Evolutionary conservation across 1,140 invertebrate genomes (phyloP), one percentile per base, ranked within the genome.

Genomic region (Ylistrum balloti): DNA sequence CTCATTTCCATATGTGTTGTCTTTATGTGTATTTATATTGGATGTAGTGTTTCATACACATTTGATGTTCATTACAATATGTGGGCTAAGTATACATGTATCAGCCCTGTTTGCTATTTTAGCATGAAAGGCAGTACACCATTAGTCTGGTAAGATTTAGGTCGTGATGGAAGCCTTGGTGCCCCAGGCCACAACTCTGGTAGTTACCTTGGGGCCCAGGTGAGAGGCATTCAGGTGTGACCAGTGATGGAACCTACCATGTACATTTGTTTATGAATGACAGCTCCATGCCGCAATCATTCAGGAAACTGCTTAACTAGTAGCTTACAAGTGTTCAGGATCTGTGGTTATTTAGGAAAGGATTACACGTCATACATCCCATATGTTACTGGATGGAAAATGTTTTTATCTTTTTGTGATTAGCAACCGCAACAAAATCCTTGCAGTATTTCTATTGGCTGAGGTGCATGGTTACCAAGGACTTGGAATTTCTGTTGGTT

Each of bases 191-290:
- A 74, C 17, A 74, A 17, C 56, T 74, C 56, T 28, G 56, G 22
- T 74, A 28, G 22, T 74, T 74, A 74, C 56, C 56, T 74, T 22
- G 56, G 22, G n/a, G 56, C 22, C 56, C 56, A 74, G 56, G 56
- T 28, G n/a, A 74, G 56, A 74, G 56, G 56, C 56, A n/a, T 74
- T 74, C 56, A 74, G 3, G 56, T n/a, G 56, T 74, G 56, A 74
- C 56, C 56, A 74, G 28, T 74, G 56, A 74, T 74, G n/a, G 22
- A 74, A 74, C 22, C 28, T 74, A 74, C 28, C 56, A 74, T 74
- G 56, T 74, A 74, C 56, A 74, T 74, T 74, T 74, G 56, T 74
- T 74, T 74, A 28, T 74, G 56, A 74, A 74, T 74, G 56, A 74
- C 56, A 74, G 56, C 56, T 74, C 56, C 9, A 74, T 74, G 56